A percentile compares a stretch with the other conserved stretches of the same genome.
Evolutionary conservation across 2,888 invertebrate species (phyloP).

Genomic region (Nemotelus nigrinus): DNA sequence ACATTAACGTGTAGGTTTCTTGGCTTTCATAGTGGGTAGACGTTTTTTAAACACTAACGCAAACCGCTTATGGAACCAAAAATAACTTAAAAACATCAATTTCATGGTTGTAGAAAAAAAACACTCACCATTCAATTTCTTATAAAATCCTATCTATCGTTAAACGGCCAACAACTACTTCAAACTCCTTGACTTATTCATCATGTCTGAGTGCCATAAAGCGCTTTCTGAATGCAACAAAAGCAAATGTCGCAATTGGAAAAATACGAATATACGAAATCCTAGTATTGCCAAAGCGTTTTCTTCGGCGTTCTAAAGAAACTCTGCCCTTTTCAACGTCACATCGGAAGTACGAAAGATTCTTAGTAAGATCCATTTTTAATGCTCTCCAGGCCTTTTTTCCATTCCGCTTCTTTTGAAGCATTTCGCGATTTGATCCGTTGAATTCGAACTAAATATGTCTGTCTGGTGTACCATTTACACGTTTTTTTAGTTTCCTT

Average conservation of each 20-base stretch:
- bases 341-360: background rate
- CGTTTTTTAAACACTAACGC: too few species aligned
- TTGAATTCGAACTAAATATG: constrained; percentile 35
- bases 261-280: constrained; percentile 23
- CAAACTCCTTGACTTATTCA: constrained; percentile 29
- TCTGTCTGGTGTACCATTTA: constrained; percentile 38
- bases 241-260: constrained; percentile 50
- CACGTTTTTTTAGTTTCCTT: constrained; percentile 31
- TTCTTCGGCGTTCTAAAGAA: constrained; percentile 13
- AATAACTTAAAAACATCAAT: too few species aligned
- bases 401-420: background rate
- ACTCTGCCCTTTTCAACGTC: background rate
- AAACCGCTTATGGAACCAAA: too few species aligned
- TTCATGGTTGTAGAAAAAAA: too few species aligned
- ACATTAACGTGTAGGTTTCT: too few species aligned
- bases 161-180: constrained; percentile 13
- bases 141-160: constrained; percentile 4
- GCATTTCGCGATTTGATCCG: constrained; percentile 34
- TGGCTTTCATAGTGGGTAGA: too few species aligned
- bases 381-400: background rate
- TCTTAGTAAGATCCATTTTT: constrained; percentile 20
- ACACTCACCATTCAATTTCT: too few species aligned
- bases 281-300: constrained; percentile 1
- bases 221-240: constrained; percentile 28
- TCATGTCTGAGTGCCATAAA: constrained; percentile 41